These are phyloP conservation scores for Goniozus legneri DNA, from an alignment of 1,140 invertebrate genomes.

Conservation along the genomic window DNA sequence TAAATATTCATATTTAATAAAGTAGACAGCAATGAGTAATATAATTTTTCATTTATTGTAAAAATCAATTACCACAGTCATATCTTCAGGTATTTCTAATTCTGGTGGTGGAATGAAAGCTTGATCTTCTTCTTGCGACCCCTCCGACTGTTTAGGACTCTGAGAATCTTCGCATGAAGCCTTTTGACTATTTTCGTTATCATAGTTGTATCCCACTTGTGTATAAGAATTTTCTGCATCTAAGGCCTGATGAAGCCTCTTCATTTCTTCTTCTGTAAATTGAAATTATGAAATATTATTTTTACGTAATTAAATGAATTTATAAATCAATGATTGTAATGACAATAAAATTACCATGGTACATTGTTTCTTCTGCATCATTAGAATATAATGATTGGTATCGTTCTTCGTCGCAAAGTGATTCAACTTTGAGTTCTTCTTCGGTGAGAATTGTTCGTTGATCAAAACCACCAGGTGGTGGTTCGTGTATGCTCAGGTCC, in stretches of 20 bases:
- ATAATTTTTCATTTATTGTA: conserved; percentile 10
- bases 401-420: conserved; percentile 85
- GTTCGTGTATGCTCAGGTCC: conserved; percentile 71
- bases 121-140: conserved; percentile 63
- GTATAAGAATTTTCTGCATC: conserved; percentile 67
- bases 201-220: conserved; percentile 80
- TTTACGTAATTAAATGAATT: no score
- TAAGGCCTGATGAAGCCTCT: conserved; percentile 74
- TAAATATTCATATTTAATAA: conserved; percentile 10
- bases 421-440: conserved; percentile 78
- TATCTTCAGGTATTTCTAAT: conserved; percentile 70
- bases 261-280: conserved; percentile 82
- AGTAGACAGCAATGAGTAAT: conserved; percentile 3
- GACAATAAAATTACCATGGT: conserved; percentile 64
- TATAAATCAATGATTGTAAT: no score
- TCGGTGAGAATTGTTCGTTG: conserved; percentile 66
- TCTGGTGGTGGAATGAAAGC: conserved; percentile 67
- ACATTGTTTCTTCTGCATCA: conserved; percentile 79
- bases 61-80: conserved; percentile 63
- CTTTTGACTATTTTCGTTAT: conserved; percentile 46
- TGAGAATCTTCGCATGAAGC: conserved; percentile 38
- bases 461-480: conserved; percentile 69
- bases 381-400: conserved; percentile 84
- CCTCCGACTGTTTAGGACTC: conserved; percentile 41
- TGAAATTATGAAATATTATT: conserved; percentile 1